Base-by-base conservation (phyloP, 2,888 invertebrate species). In the Steromphala cineraria region DNA sequence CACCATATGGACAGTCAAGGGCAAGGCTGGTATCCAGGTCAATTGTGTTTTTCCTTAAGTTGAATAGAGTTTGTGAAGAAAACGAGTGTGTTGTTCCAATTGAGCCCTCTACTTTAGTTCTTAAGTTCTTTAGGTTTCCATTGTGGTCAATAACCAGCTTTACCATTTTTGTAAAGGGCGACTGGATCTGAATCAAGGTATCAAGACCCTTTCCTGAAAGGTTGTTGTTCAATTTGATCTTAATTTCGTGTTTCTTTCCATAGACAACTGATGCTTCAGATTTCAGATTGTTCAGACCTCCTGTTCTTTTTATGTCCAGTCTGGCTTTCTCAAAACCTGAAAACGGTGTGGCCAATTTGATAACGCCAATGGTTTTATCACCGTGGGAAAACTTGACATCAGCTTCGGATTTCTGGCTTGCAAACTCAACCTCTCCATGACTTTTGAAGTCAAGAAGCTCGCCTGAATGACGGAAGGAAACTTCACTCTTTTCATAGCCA, bases 401-500 rank as follows among this genome's bases (percentile, higher is more conserved):
- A 52, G 79, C 80, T 15, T 79, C 28, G 24, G 56, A 21, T 21
- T 75, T 77, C 15, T 80, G 19, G 19, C 52, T 31, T 28, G 40
- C 79, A 5, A 82, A 24, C 15, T 79, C 53, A 17, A 88, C 17
- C 40, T 88, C 85, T 7, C 83, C 84, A 53, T 86, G 85, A 56
- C 87, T 86, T 17, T 81, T 84, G 81, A 91, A 89, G 53, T 84
- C 85, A 40, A 75, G 79, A n/a, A 79, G 28, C n/a, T 81, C 81
- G 17, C 86, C 88, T 13, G 82, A 83, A 53, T 91, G 90, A 19
- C 84, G 77, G n/a, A 85, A 28, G 31, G 71, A 55, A 5, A 81
- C 78, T 17, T 79, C 83, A 4, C 88, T 56, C 19, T 86, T 84
- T 78, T 87, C 83, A n/a, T 83, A 82, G n/a, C 83, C 85, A 75